Evolutionary conservation across 1,140 invertebrate species (phyloP).

Genomic region (Monochamus saltuarius): DNA sequence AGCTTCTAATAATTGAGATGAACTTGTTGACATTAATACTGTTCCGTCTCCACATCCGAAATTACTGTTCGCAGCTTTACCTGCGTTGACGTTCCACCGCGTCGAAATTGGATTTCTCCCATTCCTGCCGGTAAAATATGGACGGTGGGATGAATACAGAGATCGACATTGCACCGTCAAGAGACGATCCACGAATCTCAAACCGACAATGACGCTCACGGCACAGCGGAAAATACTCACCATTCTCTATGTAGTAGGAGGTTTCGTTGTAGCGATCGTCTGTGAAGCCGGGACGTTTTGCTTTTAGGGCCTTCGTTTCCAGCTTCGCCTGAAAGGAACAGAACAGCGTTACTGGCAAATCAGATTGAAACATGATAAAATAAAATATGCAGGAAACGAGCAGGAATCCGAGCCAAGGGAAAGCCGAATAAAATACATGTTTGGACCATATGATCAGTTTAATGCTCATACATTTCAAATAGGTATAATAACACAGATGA

Average conservation of each 20-base stretch:
- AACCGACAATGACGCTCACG: not conserved
- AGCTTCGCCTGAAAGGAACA: slow-evolving; percentile 83
- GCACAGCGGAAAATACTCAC: slow-evolving; percentile 61
- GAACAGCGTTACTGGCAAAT: slow-evolving; percentile 5
- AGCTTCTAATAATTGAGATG: no score
- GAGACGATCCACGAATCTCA: no score
- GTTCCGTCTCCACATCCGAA: slow-evolving; percentile 7
- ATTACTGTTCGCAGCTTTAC: slow-evolving; percentile 9
- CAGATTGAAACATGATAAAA: no score
- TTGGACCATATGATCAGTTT: no score
- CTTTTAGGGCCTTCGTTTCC: slow-evolving; percentile 90
- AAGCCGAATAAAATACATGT: no score
- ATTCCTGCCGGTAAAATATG: slow-evolving; percentile 4
- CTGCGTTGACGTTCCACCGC: slow-evolving; percentile 1
- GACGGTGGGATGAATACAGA: not conserved
- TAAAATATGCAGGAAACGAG: no score
- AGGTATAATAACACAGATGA: no score
- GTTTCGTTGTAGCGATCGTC: slow-evolving; percentile 93
- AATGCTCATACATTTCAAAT: no score
- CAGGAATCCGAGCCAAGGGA: no score
- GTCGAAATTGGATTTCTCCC: slow-evolving; percentile 14
- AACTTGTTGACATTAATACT: slow-evolving; percentile 10
- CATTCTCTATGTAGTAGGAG: slow-evolving; percentile 96
- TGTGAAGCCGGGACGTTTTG: slow-evolving; percentile 88
- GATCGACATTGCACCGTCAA: not conserved